Evolutionary conservation across 2,113 vertebrate genomes (phyloP).

Genomic region (Platichthys flesus): DNA sequence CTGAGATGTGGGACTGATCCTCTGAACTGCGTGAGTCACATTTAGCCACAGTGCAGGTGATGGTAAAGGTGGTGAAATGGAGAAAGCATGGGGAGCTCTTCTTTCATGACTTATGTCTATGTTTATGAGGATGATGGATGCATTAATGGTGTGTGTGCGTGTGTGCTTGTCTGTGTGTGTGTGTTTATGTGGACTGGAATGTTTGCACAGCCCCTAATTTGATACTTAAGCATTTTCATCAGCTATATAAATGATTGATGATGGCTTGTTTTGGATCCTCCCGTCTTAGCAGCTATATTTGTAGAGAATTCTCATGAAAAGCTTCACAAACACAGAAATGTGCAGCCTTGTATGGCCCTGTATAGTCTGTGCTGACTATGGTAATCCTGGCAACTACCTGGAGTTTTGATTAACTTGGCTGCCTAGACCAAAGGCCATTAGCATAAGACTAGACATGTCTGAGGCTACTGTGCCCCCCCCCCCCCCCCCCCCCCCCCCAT

Average conservation of each 20-base stretch:
- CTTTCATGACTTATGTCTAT: conserved; percentile 57
- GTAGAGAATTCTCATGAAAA: background rate
- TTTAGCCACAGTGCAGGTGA: conserved; percentile 42
- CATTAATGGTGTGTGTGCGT: no score
- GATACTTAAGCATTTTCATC: no score
- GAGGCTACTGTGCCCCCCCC: background rate
- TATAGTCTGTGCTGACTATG: no score
- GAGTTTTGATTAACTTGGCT: background rate
- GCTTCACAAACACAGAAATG: no score
- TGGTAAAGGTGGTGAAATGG: conserved; percentile 53
- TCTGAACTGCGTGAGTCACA: background rate
- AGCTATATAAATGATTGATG: background rate
- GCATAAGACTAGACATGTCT: background rate
- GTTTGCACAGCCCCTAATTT: no score
- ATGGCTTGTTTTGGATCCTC: conserved; percentile 55
- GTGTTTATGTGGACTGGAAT: no score
- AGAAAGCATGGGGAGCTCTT: conserved; percentile 20
- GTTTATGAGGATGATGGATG: conserved; percentile 47
- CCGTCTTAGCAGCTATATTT: conserved; percentile 7
- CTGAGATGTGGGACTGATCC: conserved; percentile 7
- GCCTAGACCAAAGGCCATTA: conserved; percentile 1
- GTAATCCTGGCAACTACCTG: background rate
- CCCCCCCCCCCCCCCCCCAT: background rate
- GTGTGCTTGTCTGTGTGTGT: no score
- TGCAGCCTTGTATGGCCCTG: no score